Evolutionary conservation across 2,888 invertebrate species (phyloP), one percentile per base, ranked within the genome.

Genomic region (Chydorus sphaericus): DNA sequence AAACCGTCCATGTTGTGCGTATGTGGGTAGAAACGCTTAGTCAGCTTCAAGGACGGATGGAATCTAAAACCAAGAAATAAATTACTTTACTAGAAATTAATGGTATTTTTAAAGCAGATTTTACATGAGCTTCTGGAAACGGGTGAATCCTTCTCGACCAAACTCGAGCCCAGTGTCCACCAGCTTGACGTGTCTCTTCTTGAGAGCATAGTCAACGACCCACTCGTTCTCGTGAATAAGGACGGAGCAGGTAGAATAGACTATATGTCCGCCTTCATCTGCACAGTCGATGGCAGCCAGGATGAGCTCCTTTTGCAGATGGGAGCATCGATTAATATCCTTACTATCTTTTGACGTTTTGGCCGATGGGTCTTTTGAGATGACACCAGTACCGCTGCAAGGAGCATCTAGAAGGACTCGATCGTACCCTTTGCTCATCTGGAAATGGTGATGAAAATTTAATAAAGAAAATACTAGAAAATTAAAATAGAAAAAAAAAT

Each of bases 1-100:
- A 99, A 99, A 4, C 98, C 98, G 72, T 99, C 98, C 86, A 98
- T 90, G 68, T 99, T 99, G 69, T 98, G 93, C 3, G 86, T 84
- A 68, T 99, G 98, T 0, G 98, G 98, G 72, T 98, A 99, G 73
- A 90, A 94, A 54, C 98, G 77, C 67, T 82, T 80, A 0, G 92
- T 86, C 57, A 90, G 70, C 66, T 88, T 89, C 70, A 98, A 71
- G 11, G 86, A 84, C 0, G 90, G 91, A 70, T 96, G 92, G 73
- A 90, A 96, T 62, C 91, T 77, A 64, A 28, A 59, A 58, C 49
- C 54, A 52, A 55, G 54, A 29, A 26, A 28, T 37, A 31, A 36
- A 39, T 39, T n/a, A n/a, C 7, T 39, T 5, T 1, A 18, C 30
- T 50, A 50, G 44, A 44, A 23, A 28, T 31, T 18, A 20, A 56